A percentile compares a stretch with the other conserved stretches of the same genome.
Conservation (phyloP, 2,797 vertebrate genomes). For the Pithecia hirsuta region DNA sequence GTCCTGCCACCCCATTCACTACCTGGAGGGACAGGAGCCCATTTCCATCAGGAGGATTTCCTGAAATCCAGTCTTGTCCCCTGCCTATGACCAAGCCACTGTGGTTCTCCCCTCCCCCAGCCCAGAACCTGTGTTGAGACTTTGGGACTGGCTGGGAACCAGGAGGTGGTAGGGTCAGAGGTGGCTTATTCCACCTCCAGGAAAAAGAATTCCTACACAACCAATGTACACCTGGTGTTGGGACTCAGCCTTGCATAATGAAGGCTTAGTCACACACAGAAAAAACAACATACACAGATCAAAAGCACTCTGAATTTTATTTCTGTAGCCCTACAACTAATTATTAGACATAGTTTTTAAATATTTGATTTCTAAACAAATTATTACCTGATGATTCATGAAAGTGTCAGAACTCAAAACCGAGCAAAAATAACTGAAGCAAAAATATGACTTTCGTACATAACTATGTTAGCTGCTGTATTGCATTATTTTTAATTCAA, state of each 20-base stretch:
- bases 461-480: conserved; percentile 39
- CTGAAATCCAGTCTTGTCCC: background rate
- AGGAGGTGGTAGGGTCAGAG: background rate
- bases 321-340: background rate
- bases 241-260: background rate
- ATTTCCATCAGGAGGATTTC: background rate
- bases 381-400: background rate
- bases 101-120: background rate
- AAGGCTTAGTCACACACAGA: background rate
- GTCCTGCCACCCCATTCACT: background rate
- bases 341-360: conserved; percentile 37
- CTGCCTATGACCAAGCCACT: background rate
- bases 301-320: background rate
- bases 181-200: background rate
- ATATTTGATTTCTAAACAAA: conserved; percentile 46
- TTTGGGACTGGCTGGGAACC: background rate
- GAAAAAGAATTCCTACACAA: background rate
- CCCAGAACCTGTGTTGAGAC: background rate
- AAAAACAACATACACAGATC: background rate
- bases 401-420: conserved; percentile 44
- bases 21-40: background rate
- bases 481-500: conserved; percentile 19
- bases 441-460: conserved; percentile 43
- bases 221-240: background rate
- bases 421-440: conserved; percentile 36